Evolutionary conservation across 2,113 vertebrate genomes (phyloP).

Genomic region (Heterocephalus glaber): DNA sequence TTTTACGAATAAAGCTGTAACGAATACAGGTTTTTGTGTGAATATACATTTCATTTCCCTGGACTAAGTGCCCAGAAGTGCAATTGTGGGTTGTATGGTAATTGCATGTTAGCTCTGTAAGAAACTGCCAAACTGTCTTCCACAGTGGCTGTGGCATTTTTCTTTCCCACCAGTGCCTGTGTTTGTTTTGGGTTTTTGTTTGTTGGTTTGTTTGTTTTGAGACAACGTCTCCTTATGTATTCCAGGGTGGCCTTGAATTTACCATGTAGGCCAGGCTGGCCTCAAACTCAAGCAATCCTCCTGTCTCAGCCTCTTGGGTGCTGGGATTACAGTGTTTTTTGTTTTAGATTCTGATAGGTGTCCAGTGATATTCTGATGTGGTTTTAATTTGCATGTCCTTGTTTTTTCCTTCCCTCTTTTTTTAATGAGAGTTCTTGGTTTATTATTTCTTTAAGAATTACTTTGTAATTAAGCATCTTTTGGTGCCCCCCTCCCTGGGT

Average conservation of each 20-base stretch:
- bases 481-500: not conserved
- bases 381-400: conserved; percentile 14
- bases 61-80: not conserved
- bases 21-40: conserved; percentile 3
- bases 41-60: conserved; percentile 37
- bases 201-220: not conserved
- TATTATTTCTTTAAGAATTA: not conserved
- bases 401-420: conserved; percentile 1
- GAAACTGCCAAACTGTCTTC: conserved; percentile 8
- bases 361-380: not conserved
- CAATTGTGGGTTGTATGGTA: not conserved
- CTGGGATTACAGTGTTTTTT: not conserved
- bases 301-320: not conserved
- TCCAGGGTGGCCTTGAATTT: not conserved
- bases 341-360: conserved; percentile 5
- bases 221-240: not conserved
- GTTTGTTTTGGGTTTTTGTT: not conserved
- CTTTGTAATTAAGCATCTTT: not conserved
- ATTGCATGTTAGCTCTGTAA: conserved; percentile 24
- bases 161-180: not conserved
- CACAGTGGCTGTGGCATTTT: not conserved
- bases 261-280: not conserved
- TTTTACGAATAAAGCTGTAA: conserved; percentile 24
- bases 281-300: not conserved
- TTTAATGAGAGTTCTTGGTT: conserved; percentile 15